Base-by-base conservation (phyloP, 2,113 vertebrate species). In the Neomonachus schauinslandi region DNA sequence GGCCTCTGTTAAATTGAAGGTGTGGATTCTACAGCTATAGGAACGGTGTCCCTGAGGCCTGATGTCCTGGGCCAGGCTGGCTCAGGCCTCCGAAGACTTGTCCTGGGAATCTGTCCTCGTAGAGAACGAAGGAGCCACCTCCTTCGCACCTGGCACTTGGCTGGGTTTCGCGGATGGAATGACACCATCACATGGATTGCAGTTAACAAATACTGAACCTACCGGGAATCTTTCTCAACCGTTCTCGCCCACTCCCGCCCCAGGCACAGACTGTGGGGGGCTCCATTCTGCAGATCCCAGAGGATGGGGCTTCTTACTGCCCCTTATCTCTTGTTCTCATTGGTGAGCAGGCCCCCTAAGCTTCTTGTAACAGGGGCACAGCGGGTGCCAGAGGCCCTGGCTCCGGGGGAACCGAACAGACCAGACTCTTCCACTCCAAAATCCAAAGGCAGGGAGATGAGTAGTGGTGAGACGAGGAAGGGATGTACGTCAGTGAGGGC, bases 391-490 rank as follows among this genome's bases (percentile, higher is more conserved):
- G 33, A 69, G 33, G 18, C 18, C n/a, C n/a, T 71, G n/a, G 67
- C 16, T 21, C 33, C 4, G 1, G n/a, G n/a, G 9, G 18, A 2
- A 4, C 4, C 67, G 4, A 21, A 71, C 16, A 21, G n/a, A 11
- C n/a, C 67, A 71, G n/a, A 18, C n/a, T 71, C 8, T 4, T 9
- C n/a, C n/a, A 21, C n/a, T 71, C 67, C 1, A 10, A 71, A 71
- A 36, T 36, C 67, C n/a, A 22, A 71, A 71, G 67, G 67, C 67
- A 71, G n/a, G 21, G 67, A 4, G n/a, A 36, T 21, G n/a, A 71
- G 67, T 21, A 33, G 67, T 36, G n/a, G n/a, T n/a, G n/a, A 36
- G 67, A 71, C 8, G 18, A 71, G 67, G n/a, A 71, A 36, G 67
- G n/a, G 9, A 36, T 71, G 36, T 71, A 71, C 11, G 36, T 71